Conservation (phyloP, 2,113 vertebrate species). For the Callithrix jacchus region DNA sequence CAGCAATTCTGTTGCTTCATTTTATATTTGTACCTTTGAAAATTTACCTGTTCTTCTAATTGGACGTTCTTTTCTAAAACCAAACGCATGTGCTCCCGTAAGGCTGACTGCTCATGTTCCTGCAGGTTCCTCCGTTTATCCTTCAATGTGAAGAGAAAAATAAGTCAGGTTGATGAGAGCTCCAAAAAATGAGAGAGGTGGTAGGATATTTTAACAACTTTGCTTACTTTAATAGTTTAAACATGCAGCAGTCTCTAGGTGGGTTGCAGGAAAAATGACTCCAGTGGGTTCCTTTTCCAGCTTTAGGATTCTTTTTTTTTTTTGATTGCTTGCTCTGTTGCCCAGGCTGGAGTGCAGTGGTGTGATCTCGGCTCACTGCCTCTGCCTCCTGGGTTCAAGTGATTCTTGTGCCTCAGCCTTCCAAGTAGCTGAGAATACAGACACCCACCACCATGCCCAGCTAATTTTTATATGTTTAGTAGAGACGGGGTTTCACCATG, state of each 20-base stretch:
- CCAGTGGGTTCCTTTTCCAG: neutral
- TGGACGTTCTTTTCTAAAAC: slow-evolving; percentile 89
- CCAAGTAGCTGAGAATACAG: too few relatives aligned
- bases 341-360: too few relatives aligned
- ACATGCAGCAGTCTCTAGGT: neutral
- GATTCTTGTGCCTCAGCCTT: too few relatives aligned
- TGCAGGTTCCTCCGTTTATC: slow-evolving; percentile 86
- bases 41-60: slow-evolving; percentile 86
- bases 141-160: slow-evolving; percentile 73
- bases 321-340: too few relatives aligned
- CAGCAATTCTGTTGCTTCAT: neutral
- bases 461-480: too few relatives aligned
- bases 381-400: too few relatives aligned
- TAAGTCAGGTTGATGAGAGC: neutral
- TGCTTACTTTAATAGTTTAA: neutral
- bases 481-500: too few relatives aligned
- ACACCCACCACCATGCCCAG: too few relatives aligned
- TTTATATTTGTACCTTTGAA: neutral
- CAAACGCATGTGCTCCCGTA: slow-evolving; percentile 89
- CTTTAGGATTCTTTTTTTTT: neutral
- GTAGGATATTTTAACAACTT: neutral
- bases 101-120: slow-evolving; percentile 85
- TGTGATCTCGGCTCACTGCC: too few relatives aligned
- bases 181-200: neutral
- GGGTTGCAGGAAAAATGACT: neutral